Evolutionary conservation across 2,113 vertebrate genomes (phyloP).

Genomic region (Myiopsitta monachus): DNA sequence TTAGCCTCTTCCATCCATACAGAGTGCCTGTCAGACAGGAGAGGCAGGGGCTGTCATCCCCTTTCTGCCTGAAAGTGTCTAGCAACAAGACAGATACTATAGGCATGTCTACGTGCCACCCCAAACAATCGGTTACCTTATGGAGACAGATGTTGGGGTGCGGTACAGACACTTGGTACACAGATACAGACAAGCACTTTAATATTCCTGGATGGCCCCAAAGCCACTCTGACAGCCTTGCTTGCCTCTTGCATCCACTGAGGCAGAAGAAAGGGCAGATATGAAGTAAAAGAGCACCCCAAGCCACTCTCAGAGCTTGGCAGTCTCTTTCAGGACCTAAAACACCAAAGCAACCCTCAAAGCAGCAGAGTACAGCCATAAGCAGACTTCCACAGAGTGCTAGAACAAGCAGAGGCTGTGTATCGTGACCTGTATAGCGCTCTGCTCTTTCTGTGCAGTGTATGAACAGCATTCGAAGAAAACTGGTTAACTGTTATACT

Average conservation of each 20-base stretch:
- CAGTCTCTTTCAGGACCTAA: background rate
- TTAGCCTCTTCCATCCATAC: constrained; percentile 23
- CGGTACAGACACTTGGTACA: rapidly evolving
- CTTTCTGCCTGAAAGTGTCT: background rate
- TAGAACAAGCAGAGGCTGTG: background rate
- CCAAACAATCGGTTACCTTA: background rate
- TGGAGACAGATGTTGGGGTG: background rate
- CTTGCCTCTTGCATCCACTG: background rate
- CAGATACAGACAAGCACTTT: background rate
- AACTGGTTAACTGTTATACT: background rate
- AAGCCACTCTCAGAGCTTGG: background rate
- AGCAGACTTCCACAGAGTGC: background rate
- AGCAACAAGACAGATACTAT: background rate
- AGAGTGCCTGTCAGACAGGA: constrained; percentile 10
- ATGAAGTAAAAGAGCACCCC: background rate
- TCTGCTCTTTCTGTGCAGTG: background rate
- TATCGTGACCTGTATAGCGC: background rate
- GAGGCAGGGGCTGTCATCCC: background rate
- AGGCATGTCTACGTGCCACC: background rate
- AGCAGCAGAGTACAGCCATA: background rate
- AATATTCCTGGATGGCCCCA: background rate
- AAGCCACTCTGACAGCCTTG: background rate
- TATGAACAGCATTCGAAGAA: background rate
- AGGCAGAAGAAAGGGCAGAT: background rate
- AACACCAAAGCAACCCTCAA: background rate